phyloP scores from a whole-genome alignment of 2,797 vertebrate genomes.

The Rhabdomys pumilio region DNA sequence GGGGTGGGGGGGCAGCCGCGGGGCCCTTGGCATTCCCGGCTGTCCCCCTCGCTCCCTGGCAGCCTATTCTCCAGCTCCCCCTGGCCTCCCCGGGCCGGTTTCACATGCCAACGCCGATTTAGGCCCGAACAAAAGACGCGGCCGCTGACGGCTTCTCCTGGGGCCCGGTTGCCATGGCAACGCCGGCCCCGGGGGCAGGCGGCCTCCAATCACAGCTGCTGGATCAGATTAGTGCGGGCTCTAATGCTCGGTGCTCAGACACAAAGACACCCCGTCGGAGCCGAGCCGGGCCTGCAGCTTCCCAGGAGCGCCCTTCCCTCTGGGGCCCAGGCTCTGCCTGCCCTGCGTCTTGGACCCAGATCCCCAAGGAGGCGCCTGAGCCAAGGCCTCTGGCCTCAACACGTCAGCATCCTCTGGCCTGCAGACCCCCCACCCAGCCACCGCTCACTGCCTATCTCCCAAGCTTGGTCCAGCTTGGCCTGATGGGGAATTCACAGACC shows the following conservation, averaged over 20 bases:
- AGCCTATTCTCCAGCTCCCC: slow-evolving; percentile 88
- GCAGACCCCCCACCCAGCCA: slow-evolving; percentile 23
- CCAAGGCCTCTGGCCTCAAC: slow-evolving; percentile 49
- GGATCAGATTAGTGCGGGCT: slow-evolving; percentile 98
- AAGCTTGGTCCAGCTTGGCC: slow-evolving; percentile 14
- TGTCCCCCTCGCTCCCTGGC: slow-evolving; percentile 83
- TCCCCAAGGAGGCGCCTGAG: slow-evolving; percentile 68
- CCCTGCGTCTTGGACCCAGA: slow-evolving; percentile 59
- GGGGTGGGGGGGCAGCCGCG: slow-evolving; percentile 80
- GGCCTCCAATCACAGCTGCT: slow-evolving; percentile 97
- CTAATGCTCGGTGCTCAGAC: slow-evolving; percentile 91
- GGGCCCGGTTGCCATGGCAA: slow-evolving; percentile 96
- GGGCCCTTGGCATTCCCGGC: slow-evolving; percentile 89
- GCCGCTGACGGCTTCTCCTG: slow-evolving; percentile 90
- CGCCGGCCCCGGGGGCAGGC: slow-evolving; percentile 91
- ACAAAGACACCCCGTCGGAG: slow-evolving; percentile 89
- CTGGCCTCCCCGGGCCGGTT: slow-evolving; percentile 86
- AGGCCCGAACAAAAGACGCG: slow-evolving; percentile 91
- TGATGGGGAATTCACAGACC: background rate
- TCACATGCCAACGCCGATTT: slow-evolving; percentile 88
- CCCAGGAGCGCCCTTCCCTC: slow-evolving; percentile 84
- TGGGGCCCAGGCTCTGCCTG: slow-evolving; percentile 78
- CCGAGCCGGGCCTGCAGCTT: slow-evolving; percentile 81
- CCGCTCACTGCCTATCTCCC: slow-evolving; percentile 24
- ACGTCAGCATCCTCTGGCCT: slow-evolving; percentile 50